Evolutionary conservation across 2,797 vertebrate genomes (phyloP), one percentile per base, ranked within the genome.

Genomic region (Pteropus rufus): DNA sequence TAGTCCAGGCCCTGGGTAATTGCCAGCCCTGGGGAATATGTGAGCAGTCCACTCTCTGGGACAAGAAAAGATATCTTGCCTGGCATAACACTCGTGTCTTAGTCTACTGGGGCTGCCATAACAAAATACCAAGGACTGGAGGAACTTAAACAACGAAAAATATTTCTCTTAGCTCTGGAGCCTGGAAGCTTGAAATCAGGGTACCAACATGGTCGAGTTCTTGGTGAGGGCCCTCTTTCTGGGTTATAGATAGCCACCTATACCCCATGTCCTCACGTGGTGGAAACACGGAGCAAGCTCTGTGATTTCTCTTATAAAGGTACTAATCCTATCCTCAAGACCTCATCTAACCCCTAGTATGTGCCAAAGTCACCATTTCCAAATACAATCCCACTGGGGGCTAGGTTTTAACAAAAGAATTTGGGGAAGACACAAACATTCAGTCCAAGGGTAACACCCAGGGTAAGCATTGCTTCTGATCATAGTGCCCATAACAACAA

Each of bases 11-110:
- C 19, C 19, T 31, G 15, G 21, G 31, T 46, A 21, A 49, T 15
- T 39, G 39, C 29, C 64, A 77, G 23, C 26, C 4, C 0, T 19
- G 10, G 2, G 12, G 16, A n/a, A 0, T 26, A 4, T 9, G n/a
- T 14, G 49, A 75, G 54, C 36, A 64, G 39, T 52, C 8, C 12
- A 19, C 23, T 4, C 16, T 65, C 31, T 18, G 67, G 70, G 9
- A 12, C n/a, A 46, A 8, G 9, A 52, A 34, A 75, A 69, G 21
- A 31, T 18, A 3, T 67, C 54, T 76, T 46, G 18, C 29, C 49
- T 56, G 23, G 12, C 29, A 4, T 67, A 16, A 46, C 52, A 64
- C 23, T 16, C 23, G 31, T 64, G 82, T 97, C 87, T 82, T 58
- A 46, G 31, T 70, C 52, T 67, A 14, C 52, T n/a, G 60, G 0